Base-by-base conservation (phyloP, 2,113 vertebrate species). In the Boulengeromyrus knoepffleri region DNA sequence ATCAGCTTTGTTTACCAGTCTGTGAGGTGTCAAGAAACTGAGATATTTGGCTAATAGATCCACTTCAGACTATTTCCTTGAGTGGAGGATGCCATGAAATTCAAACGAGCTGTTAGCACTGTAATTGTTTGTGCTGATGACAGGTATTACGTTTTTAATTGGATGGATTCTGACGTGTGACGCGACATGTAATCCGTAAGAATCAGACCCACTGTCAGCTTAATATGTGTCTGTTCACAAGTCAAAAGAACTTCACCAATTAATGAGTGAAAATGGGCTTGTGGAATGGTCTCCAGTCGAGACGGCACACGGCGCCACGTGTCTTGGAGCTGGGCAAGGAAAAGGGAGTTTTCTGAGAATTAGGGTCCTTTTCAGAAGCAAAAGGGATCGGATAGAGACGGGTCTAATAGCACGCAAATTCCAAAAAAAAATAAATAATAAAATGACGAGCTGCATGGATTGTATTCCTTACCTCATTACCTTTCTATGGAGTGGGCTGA, bases 81-180 rank as follows among this genome's bases (percentile, higher is more conserved):
- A 85, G 45, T n/a, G 21, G 39, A 85, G 80, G 45, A 85, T 77
- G 27, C 70, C 70, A 39, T 36, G 36, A 80, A 19, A 80, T 39
- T 85, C 83, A 85, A 46, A 46, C 83, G 39, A 85, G 83, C 39
- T 12, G 19, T 85, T 85, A 85, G 83, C 83, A 5, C 21, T 19
- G 42, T 85, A 85, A 45, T 85, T 85, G 39, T 85, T 85, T 85
- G 83, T 47, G 39, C 83, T 46, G 83, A 85, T 85, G 83, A 85
- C 83, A 85, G 45, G 83, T 85, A 85, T 85, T 85, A 85, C 83
- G n/a, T 85, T 45, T 85, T 85, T 85, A 85, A 85, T 85, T 85
- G 83, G 83, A 85, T 47, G 83, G 83, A 47, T 85, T 85, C 42
- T 85, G 83, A 47, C 83, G 47, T 46, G 9, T 42, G 45, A 85